A percentile compares a stretch with the other conserved stretches of the same genome.
These are phyloP conservation scores for Montipora capricornis DNA, from an alignment of 64 coral and sea anemone species.

Conservation along the genomic window DNA sequence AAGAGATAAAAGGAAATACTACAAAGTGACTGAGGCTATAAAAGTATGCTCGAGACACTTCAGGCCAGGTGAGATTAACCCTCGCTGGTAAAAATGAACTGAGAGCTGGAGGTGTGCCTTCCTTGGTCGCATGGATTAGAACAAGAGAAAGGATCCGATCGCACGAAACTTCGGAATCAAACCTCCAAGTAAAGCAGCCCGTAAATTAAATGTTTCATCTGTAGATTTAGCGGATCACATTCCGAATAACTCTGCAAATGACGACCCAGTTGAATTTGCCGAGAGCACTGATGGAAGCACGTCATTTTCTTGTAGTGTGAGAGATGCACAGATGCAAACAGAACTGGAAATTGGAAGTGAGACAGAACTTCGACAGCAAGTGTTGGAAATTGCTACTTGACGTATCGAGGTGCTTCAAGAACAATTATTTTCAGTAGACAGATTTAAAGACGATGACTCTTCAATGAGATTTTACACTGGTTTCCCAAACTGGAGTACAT, in stretches of 20 bases:
- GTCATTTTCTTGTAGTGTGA: too few relatives aligned
- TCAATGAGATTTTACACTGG: slow-evolving; percentile 54
- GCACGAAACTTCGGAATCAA: background rate
- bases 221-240: too few relatives aligned
- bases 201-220: background rate
- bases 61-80: slow-evolving; percentile 27
- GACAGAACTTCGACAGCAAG: background rate
- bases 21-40: slow-evolving; percentile 21
- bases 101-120: slow-evolving; percentile 2
- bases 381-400: background rate
- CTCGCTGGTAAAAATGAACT: background rate
- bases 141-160: slow-evolving; percentile 31
- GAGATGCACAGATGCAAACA: too few relatives aligned
- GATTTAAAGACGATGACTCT: slow-evolving; percentile 30
- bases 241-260: too few relatives aligned
- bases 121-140: slow-evolving; percentile 23
- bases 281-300: too few relatives aligned
- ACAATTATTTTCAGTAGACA: slow-evolving; percentile 18
- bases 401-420: slow-evolving; percentile 3
- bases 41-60: slow-evolving; percentile 66
- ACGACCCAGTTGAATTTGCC: too few relatives aligned
- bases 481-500: slow-evolving; percentile 66
- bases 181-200: background rate
- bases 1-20: background rate
- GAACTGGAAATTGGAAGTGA: background rate